Evolutionary conservation across 2,888 invertebrate genomes (phyloP).

Genomic region (Brenthis ino): DNA sequence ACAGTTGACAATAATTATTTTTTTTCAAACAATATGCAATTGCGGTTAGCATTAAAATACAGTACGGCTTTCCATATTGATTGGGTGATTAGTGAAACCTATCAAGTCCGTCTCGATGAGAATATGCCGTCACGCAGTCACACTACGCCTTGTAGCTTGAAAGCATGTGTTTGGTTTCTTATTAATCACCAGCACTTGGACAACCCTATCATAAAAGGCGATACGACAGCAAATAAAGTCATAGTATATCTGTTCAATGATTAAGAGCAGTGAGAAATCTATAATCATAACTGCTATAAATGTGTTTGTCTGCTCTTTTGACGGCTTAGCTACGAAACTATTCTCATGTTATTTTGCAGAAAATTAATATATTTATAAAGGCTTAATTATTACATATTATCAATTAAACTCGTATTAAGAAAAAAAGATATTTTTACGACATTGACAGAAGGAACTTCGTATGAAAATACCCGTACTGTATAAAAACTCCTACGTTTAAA

Average conservation of each 20-base stretch:
- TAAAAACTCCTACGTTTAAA: no score
- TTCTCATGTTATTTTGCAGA: no score
- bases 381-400: no score
- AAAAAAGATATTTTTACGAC: no score
- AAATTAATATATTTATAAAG: no score
- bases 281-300: neutral
- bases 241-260: neutral
- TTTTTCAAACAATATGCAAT: neutral
- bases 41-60: conserved; percentile 11
- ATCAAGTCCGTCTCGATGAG: conserved; percentile 42
- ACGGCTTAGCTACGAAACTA: no score
- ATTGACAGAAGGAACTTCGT: no score
- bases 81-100: conserved; percentile 47
- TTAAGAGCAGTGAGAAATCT: neutral
- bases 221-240: neutral
- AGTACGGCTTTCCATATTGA: conserved; percentile 43
- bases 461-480: no score
- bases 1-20: neutral
- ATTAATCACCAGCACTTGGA: conserved; percentile 19
- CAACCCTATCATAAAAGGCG: conserved; percentile 2
- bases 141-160: conserved; percentile 23
- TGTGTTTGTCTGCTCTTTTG: conserved; percentile 1
- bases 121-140: conserved; percentile 29
- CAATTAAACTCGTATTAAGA: no score
- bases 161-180: conserved; percentile 33